A percentile compares a stretch with the other conserved stretches of the same genome.
Conservation (phyloP, 2,888 invertebrate genomes). For the Sinentomon sp. region DNA sequence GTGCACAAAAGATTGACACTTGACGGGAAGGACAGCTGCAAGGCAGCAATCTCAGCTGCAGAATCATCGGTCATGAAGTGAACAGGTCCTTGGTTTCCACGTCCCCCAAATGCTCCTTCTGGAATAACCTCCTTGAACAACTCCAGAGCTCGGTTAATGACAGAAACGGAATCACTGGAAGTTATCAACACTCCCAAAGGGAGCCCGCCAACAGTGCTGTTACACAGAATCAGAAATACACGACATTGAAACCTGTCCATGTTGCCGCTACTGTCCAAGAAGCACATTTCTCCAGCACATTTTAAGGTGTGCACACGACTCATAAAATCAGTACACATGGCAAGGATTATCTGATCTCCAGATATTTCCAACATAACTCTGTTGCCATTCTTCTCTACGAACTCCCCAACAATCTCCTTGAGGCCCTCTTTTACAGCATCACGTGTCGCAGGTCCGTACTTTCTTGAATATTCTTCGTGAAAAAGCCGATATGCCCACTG, state of each 20-base stretch:
- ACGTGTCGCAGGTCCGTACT: no score
- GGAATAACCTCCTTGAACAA: background rate
- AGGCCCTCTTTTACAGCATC: no score
- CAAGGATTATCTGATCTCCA: no score
- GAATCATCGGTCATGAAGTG: background rate
- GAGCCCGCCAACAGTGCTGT: background rate
- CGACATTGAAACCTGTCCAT: background rate
- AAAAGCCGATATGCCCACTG: no score
- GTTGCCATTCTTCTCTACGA: no score
- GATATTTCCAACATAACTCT: no score
- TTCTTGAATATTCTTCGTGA: no score
- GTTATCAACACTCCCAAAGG: conserved; percentile 3
- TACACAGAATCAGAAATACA: background rate
- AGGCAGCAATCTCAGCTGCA: background rate
- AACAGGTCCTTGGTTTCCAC: background rate
- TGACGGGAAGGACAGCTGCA: background rate
- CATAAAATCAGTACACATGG: no score
- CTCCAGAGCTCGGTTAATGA: background rate
- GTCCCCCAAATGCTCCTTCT: background rate
- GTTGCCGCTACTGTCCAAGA: background rate
- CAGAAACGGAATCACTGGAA: background rate
- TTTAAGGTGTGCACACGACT: no score
- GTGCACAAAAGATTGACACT: background rate
- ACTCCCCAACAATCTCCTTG: no score
- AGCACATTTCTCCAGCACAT: background rate